Base-by-base conservation (phyloP, 2,888 invertebrate species). In the Marasmarcha lunaedactyla region DNA sequence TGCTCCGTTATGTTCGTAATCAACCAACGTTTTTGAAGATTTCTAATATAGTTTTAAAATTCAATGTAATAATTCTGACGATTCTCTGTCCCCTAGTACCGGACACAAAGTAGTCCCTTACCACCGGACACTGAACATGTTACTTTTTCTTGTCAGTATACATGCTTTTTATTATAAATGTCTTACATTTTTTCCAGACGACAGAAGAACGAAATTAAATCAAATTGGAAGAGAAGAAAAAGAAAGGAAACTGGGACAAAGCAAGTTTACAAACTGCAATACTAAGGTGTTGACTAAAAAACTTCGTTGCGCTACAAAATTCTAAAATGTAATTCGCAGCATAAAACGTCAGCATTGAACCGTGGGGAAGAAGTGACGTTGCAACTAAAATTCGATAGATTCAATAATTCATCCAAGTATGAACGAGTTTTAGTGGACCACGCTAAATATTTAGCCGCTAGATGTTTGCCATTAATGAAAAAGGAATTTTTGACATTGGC, bases 261-360 rank as follows among this genome's bases (percentile, higher is more conserved):
- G 20, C 42, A 13, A 46, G 39, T 14, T 47, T 47, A 45, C 41
- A 46, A 46, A 40, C 40, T 42, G 44, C 46, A 1, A 45, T 12
- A 43, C 44, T 33, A 47, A 46, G 33, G 37, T 47, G 37, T 39
- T 43, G 35, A 41, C 38, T 1, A 41, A 47, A 35, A 35, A 44
- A 42, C 49, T 39, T n/a, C 49, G 14, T 25, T 26, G 15, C 33
- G 39, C 6, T 46, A 48, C 30, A 39, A 46, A 7, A 37, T 48
- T 39, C 45, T 46, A 12, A 49, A 42, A 42, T 49, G 44, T 34
- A 45, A 47, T 42, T 13, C 50, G 27, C 44, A 46, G 42, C 48
- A 50, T 33, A 49, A 46, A 36, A 38, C 39, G 38, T 34, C 20
- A 27, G 15, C 39, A 6, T 33, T 49, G 34, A 47, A 45, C 5